phyloP scores from a whole-genome alignment of 2,113 vertebrate species.

The Phalacrocorax pelagicus region DNA sequence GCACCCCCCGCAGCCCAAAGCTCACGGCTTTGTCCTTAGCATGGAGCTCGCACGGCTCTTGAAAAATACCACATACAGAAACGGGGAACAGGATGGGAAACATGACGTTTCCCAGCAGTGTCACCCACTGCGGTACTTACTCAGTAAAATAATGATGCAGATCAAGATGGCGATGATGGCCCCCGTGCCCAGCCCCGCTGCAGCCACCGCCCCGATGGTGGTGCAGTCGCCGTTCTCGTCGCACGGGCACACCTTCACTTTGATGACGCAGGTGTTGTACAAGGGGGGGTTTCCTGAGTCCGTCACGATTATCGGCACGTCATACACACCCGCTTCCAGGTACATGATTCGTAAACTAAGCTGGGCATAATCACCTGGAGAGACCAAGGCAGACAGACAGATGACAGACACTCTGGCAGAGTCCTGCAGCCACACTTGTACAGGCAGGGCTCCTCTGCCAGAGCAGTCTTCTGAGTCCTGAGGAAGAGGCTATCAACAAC shows the following conservation, averaged over 20 bases:
- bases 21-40: not conserved
- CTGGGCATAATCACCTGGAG: conserved; percentile 88
- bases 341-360: conserved; percentile 88
- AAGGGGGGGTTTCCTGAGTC: conserved; percentile 95
- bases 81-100: not conserved
- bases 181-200: conserved; percentile 89
- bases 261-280: conserved; percentile 91
- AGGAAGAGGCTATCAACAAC: not conserved
- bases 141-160: conserved; percentile 92
- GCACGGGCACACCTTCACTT: conserved; percentile 95
- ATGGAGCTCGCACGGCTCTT: accelerated
- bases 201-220: conserved; percentile 86
- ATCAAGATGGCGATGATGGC: conserved; percentile 94
- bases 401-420: not conserved
- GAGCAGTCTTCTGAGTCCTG: not conserved
- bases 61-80: not conserved
- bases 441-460: not conserved
- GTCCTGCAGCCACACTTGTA: not conserved
- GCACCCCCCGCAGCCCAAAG: not conserved
- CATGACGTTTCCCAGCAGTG: accelerated
- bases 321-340: conserved; percentile 91
- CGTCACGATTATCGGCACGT: conserved; percentile 88
- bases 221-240: conserved; percentile 95
- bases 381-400: not conserved
- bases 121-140: conserved; percentile 72